These are phyloP conservation scores for Aphodius sticticus DNA, from an alignment of 2,888 invertebrate genomes.

Conservation along the genomic window DNA sequence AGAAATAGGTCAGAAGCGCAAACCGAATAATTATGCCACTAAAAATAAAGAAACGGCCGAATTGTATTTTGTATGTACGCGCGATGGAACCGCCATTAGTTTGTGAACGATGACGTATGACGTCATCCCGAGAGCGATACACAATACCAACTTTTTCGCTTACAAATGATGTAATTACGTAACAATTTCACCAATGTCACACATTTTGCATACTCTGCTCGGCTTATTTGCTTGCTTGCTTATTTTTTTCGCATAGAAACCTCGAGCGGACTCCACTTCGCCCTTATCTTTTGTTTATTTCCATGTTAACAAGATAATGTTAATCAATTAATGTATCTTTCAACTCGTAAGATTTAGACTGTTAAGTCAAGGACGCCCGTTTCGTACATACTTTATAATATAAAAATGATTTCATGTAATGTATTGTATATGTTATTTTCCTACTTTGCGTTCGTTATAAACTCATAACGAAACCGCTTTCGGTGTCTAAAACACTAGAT, in stretches of 20 bases:
- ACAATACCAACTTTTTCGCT: neutral
- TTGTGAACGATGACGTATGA: neutral
- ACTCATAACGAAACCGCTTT: no score
- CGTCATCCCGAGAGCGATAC: neutral
- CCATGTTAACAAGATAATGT: slow-evolving; percentile 4
- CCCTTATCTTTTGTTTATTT: neutral
- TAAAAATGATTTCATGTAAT: no score
- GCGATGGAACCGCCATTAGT: neutral
- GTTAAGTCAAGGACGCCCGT: neutral
- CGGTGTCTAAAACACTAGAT: no score
- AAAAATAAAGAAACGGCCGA: neutral
- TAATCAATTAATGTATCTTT: slow-evolving; percentile 4
- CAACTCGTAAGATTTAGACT: neutral
- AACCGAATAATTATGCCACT: neutral
- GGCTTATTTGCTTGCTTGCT: neutral
- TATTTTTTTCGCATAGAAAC: neutral
- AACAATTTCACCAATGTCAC: neutral
- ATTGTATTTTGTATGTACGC: neutral
- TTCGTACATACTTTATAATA: neutral
- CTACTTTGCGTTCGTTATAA: no score
- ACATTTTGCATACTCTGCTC: neutral
- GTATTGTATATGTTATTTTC: no score
- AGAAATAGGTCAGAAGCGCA: neutral
- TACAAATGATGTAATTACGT: neutral
- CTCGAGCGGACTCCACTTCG: neutral